phyloP scores from a whole-genome alignment of 2,797 vertebrate genomes.

The Poeciliopsis presidionis region DNA sequence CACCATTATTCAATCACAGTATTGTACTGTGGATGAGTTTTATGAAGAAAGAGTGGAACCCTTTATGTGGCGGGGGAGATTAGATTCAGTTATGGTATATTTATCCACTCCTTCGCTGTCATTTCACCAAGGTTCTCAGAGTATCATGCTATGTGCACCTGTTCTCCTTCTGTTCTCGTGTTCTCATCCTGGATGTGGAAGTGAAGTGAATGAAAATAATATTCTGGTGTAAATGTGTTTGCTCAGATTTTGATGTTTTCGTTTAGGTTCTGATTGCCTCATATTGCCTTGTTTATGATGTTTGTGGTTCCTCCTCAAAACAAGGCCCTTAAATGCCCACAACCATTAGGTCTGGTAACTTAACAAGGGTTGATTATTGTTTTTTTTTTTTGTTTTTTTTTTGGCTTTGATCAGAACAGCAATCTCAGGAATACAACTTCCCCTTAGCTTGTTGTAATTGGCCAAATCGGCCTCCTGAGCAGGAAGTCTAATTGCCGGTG shows the following conservation, averaged over 20 bases:
- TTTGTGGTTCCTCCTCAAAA: slow-evolving; percentile 47
- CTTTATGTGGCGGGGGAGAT: slow-evolving; percentile 44
- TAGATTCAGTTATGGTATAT: slow-evolving; percentile 65
- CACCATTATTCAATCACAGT: slow-evolving; percentile 38
- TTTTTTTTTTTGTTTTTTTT: slow-evolving; percentile 27
- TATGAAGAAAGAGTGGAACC: slow-evolving; percentile 38
- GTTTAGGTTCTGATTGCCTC: background rate
- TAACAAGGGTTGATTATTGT: slow-evolving; percentile 49
- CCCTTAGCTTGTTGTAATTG: slow-evolving; percentile 64
- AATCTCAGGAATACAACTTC: slow-evolving; percentile 65
- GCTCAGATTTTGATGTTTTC: slow-evolving; percentile 21
- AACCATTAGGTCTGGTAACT: slow-evolving; percentile 49
- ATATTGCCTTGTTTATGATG: slow-evolving; percentile 30
- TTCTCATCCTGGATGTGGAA: background rate
- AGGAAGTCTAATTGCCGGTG: slow-evolving; percentile 60
- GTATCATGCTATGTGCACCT: slow-evolving; percentile 46
- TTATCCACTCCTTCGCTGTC: slow-evolving; percentile 34
- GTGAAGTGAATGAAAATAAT: background rate
- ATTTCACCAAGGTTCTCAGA: slow-evolving; percentile 33
- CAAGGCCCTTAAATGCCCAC: slow-evolving; percentile 50
- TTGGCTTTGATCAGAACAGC: slow-evolving; percentile 70
- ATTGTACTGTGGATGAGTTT: slow-evolving; percentile 37
- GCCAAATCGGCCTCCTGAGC: slow-evolving; percentile 52
- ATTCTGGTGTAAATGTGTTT: background rate
- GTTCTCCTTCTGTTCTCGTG: slow-evolving; percentile 20